A percentile compares a stretch with the other conserved stretches of the same genome.
Conservation (phyloP, 2,888 invertebrate species). For the Galerucella pusilla region DNA sequence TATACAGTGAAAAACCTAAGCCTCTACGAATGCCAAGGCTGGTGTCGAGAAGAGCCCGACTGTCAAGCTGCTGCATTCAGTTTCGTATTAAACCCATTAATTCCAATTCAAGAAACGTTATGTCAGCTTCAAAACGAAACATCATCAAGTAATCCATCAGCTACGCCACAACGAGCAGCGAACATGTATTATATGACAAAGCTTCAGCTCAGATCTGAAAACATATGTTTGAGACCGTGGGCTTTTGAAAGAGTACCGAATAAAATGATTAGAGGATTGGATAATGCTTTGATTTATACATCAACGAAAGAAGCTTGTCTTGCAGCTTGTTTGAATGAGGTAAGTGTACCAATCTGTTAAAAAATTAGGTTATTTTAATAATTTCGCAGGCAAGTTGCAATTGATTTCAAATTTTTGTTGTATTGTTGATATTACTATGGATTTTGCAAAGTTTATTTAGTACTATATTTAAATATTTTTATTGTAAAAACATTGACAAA, state of each 20-base stretch:
- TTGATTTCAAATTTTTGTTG: no score
- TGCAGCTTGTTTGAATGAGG: conserved; percentile 92
- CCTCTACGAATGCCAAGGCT: conserved; percentile 93
- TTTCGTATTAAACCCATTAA: conserved; percentile 91
- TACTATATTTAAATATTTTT: no score
- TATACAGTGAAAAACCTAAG: conserved; percentile 93
- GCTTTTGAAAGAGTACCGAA: conserved; percentile 93
- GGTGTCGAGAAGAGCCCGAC: conserved; percentile 93
- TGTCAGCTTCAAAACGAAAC: conserved; percentile 86
- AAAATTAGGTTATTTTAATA: no score
- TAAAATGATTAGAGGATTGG: conserved; percentile 89
- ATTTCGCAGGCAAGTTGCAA: no score
- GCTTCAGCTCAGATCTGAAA: conserved; percentile 88
- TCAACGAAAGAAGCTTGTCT: conserved; percentile 94
- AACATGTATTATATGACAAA: conserved; percentile 97
- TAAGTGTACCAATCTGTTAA: conserved; percentile 57
- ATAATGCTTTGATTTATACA: conserved; percentile 92
- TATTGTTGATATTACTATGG: no score
- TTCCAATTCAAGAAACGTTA: conserved; percentile 77
- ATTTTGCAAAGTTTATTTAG: no score
- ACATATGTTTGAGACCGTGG: conserved; percentile 92
- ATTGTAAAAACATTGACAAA: no score
- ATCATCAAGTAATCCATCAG: conserved; percentile 88
- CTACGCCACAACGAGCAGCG: conserved; percentile 83
- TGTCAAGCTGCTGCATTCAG: conserved; percentile 94